phyloP scores from a whole-genome alignment of 2,113 vertebrate species.

The Pseudopodoces humilis region DNA sequence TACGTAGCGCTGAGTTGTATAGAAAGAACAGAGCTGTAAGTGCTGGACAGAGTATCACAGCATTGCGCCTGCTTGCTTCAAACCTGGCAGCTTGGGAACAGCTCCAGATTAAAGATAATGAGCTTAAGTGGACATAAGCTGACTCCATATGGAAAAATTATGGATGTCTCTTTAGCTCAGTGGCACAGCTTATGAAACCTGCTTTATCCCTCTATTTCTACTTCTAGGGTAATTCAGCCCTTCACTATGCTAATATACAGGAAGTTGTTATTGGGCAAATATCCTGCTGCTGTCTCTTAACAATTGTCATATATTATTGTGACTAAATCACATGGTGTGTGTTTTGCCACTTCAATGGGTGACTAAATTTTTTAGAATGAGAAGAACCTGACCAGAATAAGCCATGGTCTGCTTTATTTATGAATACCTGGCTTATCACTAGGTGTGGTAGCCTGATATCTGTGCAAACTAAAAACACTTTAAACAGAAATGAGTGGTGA shows the following conservation, averaged over 20 bases:
- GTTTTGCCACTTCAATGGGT: not conserved
- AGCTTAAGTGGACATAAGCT: not conserved
- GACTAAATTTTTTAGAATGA: not conserved
- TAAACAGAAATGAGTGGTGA: not conserved
- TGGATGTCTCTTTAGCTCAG: not conserved
- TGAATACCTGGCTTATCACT: not conserved
- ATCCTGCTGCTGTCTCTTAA: not conserved
- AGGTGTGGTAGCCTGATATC: not conserved
- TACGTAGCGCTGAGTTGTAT: not conserved
- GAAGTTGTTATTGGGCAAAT: not conserved
- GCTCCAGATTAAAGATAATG: not conserved
- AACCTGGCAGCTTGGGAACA: not conserved
- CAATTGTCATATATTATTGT: not conserved
- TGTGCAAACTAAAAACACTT: not conserved
- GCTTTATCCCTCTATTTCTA: not conserved
- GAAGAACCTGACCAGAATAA: not conserved
- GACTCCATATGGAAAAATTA: not conserved
- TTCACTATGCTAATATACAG: not conserved
- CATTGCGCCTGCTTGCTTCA: accelerated
- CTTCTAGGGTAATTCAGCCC: not conserved
- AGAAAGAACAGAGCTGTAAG: not conserved
- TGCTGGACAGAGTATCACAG: not conserved
- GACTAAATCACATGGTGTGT: not conserved
- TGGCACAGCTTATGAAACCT: not conserved
- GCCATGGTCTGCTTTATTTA: not conserved